These are phyloP conservation scores for Malurus cyaneus DNA, from an alignment of 2,113 vertebrate genomes.

Conservation along the genomic window DNA sequence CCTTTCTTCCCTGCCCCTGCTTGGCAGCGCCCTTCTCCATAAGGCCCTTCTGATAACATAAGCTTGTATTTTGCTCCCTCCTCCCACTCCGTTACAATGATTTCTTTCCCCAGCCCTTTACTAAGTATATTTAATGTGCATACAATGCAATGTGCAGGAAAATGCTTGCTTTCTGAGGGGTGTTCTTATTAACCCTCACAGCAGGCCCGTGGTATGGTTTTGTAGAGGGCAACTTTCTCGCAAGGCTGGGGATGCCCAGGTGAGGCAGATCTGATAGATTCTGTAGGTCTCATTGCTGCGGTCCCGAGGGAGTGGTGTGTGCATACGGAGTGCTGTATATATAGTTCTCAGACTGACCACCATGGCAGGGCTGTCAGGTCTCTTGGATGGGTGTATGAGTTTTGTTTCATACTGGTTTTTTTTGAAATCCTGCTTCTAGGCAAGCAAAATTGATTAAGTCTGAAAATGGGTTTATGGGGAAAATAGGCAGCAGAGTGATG, in stretches of 20 bases:
- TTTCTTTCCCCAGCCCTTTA: background rate
- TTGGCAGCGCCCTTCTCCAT: background rate
- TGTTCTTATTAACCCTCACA: no score
- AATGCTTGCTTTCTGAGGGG: accelerated
- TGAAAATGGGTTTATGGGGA: background rate
- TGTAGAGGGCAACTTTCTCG: background rate
- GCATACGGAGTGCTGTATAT: background rate
- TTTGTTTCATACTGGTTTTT: background rate
- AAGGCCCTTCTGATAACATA: background rate
- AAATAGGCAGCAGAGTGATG: background rate
- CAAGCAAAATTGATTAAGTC: background rate
- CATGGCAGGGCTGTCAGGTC: background rate
- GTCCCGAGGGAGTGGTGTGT: background rate
- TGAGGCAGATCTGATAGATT: background rate
- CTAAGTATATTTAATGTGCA: accelerated
- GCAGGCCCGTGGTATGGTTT: background rate
- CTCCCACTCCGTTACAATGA: accelerated
- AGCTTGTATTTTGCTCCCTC: background rate
- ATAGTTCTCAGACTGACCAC: background rate
- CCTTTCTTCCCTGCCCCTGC: accelerated
- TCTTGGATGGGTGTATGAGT: background rate
- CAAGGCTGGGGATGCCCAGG: background rate
- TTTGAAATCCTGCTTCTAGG: background rate
- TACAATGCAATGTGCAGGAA: background rate
- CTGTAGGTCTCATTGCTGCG: accelerated